These are phyloP conservation scores for Oreochromis spilurus DNA, from an alignment of 2,113 vertebrate species.

Conservation along the genomic window DNA sequence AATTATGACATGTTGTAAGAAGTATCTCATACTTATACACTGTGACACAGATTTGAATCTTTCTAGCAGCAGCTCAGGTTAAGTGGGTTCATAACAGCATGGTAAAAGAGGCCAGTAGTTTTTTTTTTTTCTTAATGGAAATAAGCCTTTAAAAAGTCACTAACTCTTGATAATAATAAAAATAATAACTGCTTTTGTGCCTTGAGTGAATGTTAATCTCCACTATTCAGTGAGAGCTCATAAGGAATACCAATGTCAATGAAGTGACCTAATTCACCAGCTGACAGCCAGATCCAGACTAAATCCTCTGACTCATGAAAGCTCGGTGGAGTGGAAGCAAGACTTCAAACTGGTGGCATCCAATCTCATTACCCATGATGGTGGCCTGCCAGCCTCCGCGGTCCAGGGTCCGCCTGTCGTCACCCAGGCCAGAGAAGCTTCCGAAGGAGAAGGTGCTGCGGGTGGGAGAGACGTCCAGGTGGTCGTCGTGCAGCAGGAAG, in stretches of 20 bases:
- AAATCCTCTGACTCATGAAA: conserved; percentile 30
- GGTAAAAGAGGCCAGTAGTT: neutral
- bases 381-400: conserved; percentile 94
- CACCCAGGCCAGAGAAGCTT: conserved; percentile 92
- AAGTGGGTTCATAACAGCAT: neutral
- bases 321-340: neutral
- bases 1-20: neutral
- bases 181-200: neutral
- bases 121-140: neutral
- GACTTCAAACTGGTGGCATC: neutral
- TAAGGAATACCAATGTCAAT: conserved; percentile 8
- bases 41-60: neutral
- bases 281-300: neutral
- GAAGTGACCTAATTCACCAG: conserved; percentile 40
- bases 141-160: neutral
- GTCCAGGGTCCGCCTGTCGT: conserved; percentile 87
- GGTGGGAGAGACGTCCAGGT: conserved; percentile 93
- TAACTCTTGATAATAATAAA: neutral
- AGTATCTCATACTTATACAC: neutral
- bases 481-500: conserved; percentile 93
- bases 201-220: conserved; percentile 6
- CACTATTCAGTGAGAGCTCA: neutral
- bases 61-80: neutral
- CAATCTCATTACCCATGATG: conserved; percentile 82
- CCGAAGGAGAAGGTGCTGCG: conserved; percentile 96